Evolutionary conservation across 2,888 invertebrate species (phyloP), one percentile per base, ranked within the genome.

Genomic region (Spisula solida): DNA sequence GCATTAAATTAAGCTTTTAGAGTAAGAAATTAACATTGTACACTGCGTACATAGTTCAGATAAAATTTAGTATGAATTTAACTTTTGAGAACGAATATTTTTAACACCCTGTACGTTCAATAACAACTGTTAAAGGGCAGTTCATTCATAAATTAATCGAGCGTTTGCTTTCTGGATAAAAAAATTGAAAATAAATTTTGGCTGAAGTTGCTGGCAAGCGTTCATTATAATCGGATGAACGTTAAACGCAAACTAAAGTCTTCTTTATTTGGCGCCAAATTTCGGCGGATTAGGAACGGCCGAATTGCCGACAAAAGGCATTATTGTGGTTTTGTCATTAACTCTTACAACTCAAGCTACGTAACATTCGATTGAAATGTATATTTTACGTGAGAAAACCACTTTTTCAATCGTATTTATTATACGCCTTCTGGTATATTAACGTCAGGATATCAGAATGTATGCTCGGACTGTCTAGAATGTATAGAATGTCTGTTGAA

Each of bases 191-290:
- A 66, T 55, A 34, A 82, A 47, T 48, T 25, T 82, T 82, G 82
- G 82, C 82, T 82, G 51, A 20, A 66, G 70, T 82, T 66, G n/a
- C 48, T 83, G 83, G 83, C 83, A 83, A 5, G 25, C 48, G 18
- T 47, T 29, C 12, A 10, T 5, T 14, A 6, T 75, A 86, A 81
- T 82, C 80, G 70, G 41, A 66, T 60, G 41, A 70, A 55, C 82
- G 34, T 75, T 75, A 18, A 75, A 75, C 12, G 31, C 16, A 87
- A 90, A 90, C 90, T 41, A 51, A 85, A 85, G 88, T 88, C 88
- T 87, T 75, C 29, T 90, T 87, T 86, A 47, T 31, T 88, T 82
- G 90, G 85, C 88, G 90, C 90, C 90, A 88, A 86, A 81, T 80
- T 70, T n/a, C 0, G 41, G 25, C 55, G 56, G 82, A 90, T 90